phyloP scores from a whole-genome alignment of 2,888 invertebrate species.

The Epistrophe eligans region DNA sequence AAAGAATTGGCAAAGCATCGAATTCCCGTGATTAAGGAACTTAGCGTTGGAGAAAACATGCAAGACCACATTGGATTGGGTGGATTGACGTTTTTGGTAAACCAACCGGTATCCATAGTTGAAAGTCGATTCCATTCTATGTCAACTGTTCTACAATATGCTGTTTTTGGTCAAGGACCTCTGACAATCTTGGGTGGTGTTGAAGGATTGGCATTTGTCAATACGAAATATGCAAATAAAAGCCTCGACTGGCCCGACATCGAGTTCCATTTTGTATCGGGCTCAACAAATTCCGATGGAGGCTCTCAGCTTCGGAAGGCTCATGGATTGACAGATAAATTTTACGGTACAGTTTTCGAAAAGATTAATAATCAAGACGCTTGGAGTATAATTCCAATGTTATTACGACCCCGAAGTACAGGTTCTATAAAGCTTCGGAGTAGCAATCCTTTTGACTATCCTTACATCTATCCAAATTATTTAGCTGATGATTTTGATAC shows the following conservation, averaged over 20 bases:
- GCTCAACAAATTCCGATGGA: conserved; percentile 93
- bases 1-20: conserved; percentile 89
- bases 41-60: conserved; percentile 93
- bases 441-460: conserved; percentile 93
- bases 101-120: conserved; percentile 91
- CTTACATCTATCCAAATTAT: conserved; percentile 96
- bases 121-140: conserved; percentile 91
- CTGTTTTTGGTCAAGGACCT: conserved; percentile 92
- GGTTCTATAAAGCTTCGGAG: conserved; percentile 93
- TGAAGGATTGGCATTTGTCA: conserved; percentile 94
- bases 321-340: conserved; percentile 90
- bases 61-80: conserved; percentile 96
- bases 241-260: conserved; percentile 94
- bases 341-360: conserved; percentile 90
- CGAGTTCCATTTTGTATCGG: conserved; percentile 94
- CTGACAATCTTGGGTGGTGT: conserved; percentile 95
- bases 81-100: conserved; percentile 92
- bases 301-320: conserved; percentile 92
- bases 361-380: conserved; percentile 91
- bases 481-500: conserved; percentile 92
- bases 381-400: conserved; percentile 93
- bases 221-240: conserved; percentile 92
- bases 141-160: conserved; percentile 92
- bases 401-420: conserved; percentile 92
- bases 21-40: conserved; percentile 92